These are phyloP conservation scores for Atethmia centrago DNA, from an alignment of 2,888 invertebrate species.

Conservation along the genomic window DNA sequence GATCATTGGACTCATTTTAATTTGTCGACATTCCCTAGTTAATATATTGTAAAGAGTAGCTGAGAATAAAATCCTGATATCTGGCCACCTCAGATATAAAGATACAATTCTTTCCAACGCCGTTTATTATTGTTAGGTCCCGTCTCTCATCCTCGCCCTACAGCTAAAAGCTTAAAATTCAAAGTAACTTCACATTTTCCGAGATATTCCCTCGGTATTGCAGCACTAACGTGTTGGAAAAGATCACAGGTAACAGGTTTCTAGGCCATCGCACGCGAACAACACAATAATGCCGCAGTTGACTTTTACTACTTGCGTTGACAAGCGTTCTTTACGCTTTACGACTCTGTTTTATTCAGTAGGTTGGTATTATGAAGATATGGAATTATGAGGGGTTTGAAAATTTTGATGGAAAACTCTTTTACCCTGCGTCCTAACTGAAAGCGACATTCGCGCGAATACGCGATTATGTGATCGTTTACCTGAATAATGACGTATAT, in stretches of 20 bases:
- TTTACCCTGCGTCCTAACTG: too few relatives aligned
- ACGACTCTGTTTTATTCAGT: constrained; percentile 40
- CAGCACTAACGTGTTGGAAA: constrained; percentile 42
- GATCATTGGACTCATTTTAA: too few relatives aligned
- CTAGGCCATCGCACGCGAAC: constrained; percentile 57
- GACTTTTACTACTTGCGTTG: constrained; percentile 52
- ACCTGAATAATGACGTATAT: too few relatives aligned
- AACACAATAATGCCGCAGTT: constrained; percentile 45
- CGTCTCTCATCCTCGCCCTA: neutral
- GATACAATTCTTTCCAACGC: neutral
- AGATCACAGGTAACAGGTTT: constrained; percentile 61
- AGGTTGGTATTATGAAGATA: constrained; percentile 15
- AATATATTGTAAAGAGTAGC: neutral
- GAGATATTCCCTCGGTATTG: constrained; percentile 45
- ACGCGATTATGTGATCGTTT: too few relatives aligned
- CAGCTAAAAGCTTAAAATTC: constrained; percentile 21
- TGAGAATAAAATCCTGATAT: neutral
- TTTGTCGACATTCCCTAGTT: too few relatives aligned
- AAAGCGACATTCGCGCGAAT: too few relatives aligned
- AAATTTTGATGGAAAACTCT: neutral
- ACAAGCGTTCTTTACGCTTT: constrained; percentile 47
- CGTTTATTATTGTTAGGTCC: constrained; percentile 2
- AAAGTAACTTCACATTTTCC: constrained; percentile 39
- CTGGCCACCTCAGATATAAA: neutral
- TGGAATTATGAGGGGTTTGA: constrained; percentile 4